Conservation (phyloP, 2,888 invertebrate genomes). For the Agrotis clavis region DNA sequence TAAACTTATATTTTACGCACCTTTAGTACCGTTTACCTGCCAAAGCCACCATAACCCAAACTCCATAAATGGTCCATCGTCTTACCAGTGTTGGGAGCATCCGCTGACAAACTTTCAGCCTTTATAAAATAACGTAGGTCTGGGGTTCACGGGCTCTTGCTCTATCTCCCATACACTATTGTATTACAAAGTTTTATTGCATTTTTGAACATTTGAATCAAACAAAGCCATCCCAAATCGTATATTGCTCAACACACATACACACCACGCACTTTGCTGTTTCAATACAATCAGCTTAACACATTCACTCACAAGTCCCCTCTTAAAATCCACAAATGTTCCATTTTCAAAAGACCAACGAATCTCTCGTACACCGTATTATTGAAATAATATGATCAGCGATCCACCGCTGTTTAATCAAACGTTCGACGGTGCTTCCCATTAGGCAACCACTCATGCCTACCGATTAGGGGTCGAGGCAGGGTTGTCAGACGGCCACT, state of each 20-base stretch:
- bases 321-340: background rate
- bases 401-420: constrained; percentile 46
- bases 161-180: no score
- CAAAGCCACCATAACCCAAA: no score
- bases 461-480: constrained; percentile 17
- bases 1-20: no score
- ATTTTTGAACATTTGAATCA: no score
- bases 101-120: no score
- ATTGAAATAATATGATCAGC: constrained; percentile 33
- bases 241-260: background rate
- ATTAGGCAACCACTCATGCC: constrained; percentile 23
- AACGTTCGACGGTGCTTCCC: constrained; percentile 29
- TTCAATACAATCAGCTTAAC: constrained; percentile 4
- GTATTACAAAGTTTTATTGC: no score
- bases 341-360: constrained; percentile 9
- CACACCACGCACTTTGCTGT: background rate
- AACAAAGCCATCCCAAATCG: background rate
- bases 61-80: no score
- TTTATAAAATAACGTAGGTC: no score
- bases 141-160: no score
- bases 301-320: background rate
- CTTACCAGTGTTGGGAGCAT: no score
- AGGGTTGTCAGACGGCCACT: no score
- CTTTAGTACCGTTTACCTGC: no score
- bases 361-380: constrained; percentile 6